Conservation (phyloP, 2,113 vertebrate genomes). For the Scomber colias region DNA sequence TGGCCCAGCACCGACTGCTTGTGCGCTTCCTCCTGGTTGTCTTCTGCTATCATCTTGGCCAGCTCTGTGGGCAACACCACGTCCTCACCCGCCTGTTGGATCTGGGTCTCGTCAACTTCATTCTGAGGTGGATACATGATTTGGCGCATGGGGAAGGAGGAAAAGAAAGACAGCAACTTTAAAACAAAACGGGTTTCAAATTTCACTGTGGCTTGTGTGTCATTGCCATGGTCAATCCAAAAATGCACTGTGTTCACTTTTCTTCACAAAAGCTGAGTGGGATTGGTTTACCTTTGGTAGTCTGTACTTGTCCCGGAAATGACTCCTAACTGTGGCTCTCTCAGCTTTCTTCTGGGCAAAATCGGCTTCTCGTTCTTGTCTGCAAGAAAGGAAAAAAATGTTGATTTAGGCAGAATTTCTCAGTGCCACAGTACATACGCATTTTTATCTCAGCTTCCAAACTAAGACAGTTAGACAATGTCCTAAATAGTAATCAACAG, state of each 20-base stretch:
- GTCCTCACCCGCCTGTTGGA: constrained; percentile 93
- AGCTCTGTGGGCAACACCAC: constrained; percentile 94
- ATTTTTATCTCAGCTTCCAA: background rate
- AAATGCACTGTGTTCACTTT: background rate
- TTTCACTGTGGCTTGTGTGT: background rate
- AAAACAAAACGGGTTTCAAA: background rate
- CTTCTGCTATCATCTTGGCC: constrained; percentile 98
- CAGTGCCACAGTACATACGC: background rate
- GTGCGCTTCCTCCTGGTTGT: constrained; percentile 93
- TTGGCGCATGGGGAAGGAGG: no score
- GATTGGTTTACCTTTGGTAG: constrained; percentile 91
- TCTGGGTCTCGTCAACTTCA: constrained; percentile 93
- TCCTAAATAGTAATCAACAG: background rate
- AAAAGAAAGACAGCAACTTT: background rate
- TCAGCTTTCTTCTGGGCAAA: constrained; percentile 97
- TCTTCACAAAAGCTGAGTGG: background rate
- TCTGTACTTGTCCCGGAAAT: constrained; percentile 96
- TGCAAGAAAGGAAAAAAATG: constrained; percentile 63
- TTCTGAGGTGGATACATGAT: constrained; percentile 83
- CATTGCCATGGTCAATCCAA: no score
- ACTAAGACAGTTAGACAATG: background rate
- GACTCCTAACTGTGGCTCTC: constrained; percentile 92
- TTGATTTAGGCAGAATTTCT: background rate
- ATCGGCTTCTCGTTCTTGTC: constrained; percentile 93
- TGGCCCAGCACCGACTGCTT: constrained; percentile 94